These are phyloP conservation scores for Poecilobothrus nobilitatus DNA, from an alignment of 2,888 invertebrate genomes.

Conservation along the genomic window DNA sequence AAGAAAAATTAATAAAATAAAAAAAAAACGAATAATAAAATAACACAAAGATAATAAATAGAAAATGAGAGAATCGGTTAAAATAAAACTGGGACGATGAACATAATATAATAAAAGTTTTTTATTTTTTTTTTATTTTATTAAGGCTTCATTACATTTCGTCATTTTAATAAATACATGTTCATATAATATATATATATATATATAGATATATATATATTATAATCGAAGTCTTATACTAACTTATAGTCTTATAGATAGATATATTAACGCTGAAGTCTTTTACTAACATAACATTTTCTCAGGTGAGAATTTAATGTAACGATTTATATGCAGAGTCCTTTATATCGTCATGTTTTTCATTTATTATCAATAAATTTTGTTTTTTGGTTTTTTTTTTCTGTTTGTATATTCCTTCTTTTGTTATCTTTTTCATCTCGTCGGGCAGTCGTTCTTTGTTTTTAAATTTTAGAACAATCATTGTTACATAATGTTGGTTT, in stretches of 20 bases:
- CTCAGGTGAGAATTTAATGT: not conserved
- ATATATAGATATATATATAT: not conserved
- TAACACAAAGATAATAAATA: too few species aligned
- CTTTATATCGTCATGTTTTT: slow-evolving; percentile 3
- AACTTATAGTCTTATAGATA: too few species aligned
- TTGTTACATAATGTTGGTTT: too few species aligned
- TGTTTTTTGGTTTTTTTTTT: not conserved
- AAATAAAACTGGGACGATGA: not conserved
- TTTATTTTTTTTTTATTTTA: too few species aligned
- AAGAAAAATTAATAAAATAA: too few species aligned
- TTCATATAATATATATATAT: not conserved
- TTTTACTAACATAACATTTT: not conserved
- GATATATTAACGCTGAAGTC: too few species aligned
- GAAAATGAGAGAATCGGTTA: not conserved
- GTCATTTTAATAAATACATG: slow-evolving; percentile 3
- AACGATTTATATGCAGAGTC: slow-evolving; percentile 3
- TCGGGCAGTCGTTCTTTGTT: too few species aligned
- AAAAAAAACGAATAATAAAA: too few species aligned
- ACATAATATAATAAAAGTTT: not conserved
- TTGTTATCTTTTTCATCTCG: too few species aligned
- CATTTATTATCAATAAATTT: not conserved
- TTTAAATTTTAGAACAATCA: too few species aligned
- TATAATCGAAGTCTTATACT: not conserved
- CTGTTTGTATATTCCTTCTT: not conserved
- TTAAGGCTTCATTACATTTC: slow-evolving; percentile 1